Conservation (phyloP, 2,888 invertebrate species). For the Halocaridina rubra region DNA sequence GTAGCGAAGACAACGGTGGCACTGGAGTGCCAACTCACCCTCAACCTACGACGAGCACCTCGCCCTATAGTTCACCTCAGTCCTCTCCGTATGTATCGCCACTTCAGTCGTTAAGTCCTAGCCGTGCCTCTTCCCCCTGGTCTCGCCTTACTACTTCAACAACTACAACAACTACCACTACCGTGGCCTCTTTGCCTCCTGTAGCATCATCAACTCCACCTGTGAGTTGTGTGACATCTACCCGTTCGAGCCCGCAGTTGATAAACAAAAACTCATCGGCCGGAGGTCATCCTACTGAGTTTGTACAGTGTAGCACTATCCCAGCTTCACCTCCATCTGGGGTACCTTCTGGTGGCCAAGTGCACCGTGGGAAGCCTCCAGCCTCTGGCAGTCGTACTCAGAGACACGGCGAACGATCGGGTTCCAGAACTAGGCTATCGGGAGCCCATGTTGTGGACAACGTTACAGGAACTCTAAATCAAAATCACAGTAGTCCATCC, state of each 20-base stretch:
- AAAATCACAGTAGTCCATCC: constrained; percentile 39
- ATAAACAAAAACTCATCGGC: constrained; percentile 9
- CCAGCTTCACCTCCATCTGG: neutral
- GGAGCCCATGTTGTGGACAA: constrained; percentile 1
- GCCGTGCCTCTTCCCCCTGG: constrained; percentile 77
- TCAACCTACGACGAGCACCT: constrained; percentile 12
- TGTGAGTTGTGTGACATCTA: neutral
- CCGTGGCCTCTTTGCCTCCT: constrained; percentile 31
- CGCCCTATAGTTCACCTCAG: constrained; percentile 69
- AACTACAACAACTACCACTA: constrained; percentile 48
- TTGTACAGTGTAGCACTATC: neutral
- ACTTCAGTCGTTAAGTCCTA: constrained; percentile 73
- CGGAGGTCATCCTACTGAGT: neutral
- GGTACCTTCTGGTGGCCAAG: neutral
- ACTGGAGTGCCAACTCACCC: neutral
- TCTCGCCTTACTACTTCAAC: constrained; percentile 39
- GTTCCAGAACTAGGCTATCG: constrained; percentile 30
- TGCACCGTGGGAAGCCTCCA: constrained; percentile 38
- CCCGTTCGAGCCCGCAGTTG: constrained; percentile 26
- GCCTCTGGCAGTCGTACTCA: constrained; percentile 34
- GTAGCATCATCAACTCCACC: constrained; percentile 26
- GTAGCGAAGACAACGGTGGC: constrained; percentile 49
- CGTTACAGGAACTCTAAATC: neutral
- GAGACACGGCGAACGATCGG: constrained; percentile 44
- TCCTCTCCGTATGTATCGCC: constrained; percentile 75